Evolutionary conservation across 23 tunicate species (phyloP), one percentile per base, ranked within the genome.

Genomic region (Pegea sp.): DNA sequence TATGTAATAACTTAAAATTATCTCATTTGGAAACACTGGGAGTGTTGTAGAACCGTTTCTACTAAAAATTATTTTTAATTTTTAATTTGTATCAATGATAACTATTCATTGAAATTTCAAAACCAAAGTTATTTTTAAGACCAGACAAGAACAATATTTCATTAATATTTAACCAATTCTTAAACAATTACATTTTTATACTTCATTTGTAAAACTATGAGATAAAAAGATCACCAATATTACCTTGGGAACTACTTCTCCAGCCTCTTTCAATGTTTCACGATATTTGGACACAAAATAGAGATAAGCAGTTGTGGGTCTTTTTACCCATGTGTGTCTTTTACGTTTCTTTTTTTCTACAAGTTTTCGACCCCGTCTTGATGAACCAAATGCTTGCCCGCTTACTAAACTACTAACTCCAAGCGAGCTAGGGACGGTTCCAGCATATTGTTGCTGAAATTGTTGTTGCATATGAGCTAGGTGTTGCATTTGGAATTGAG

Each of bases 201-300:
- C 18, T 18, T 42, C 48, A 42, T 18, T 13, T 18, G 16, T 13
- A 18, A 13, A 42, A 13, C 48, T n/a, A n/a, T n/a, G n/a, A 57
- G 20, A 31, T 57, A 29, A 4, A 57, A 57, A 29, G 19, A 31
- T 26, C 3, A 2, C 22, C 3, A 19, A 3, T 34, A 58, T 44
- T 26, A 89, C 98, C 75, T 90, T 90, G 26, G 98, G 98, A 28
- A 90, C 89, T 30, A 80, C 75, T 48, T 90, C 98, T 22, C 98
- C 98, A 7, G 98, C 84, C 55, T 71, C 78, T 52, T 77, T 90
- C 44, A 90, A 50, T 31, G 80, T 71, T 90, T 90, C 98, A 23
- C 98, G 49, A 56, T 90, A 90, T 57, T 90, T 90, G 3, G 98
- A 90, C n/a, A 90, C 98, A 71, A 90, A 90, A 53, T 90, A 90